These are phyloP conservation scores for Rhopilema esculentum DNA, from an alignment of 30 jellyfish, hydroid and myxozoan genomes.

Conservation along the genomic window DNA sequence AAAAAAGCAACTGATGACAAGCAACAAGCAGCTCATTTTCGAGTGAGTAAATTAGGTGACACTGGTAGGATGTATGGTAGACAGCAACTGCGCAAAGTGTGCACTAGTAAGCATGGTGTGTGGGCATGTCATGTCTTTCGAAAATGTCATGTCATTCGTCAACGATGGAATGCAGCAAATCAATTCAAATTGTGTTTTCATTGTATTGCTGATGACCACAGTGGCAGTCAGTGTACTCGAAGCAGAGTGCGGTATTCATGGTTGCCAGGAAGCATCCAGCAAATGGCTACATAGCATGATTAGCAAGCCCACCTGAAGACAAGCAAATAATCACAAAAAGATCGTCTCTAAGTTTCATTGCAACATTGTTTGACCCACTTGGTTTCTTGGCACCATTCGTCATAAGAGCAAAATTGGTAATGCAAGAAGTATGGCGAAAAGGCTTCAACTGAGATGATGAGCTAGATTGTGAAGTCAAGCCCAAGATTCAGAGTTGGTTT, in stretches of 20 bases:
- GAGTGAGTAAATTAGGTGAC: slow-evolving; percentile 17
- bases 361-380: slow-evolving; percentile 45
- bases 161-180: slow-evolving; percentile 49
- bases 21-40: not conserved
- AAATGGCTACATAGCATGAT: slow-evolving; percentile 21
- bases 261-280: slow-evolving; percentile 31
- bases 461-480: not conserved
- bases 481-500: too few relatives aligned
- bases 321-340: slow-evolving; percentile 22
- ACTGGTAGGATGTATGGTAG: slow-evolving; percentile 16
- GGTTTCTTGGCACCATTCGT: slow-evolving; percentile 36
- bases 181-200: slow-evolving; percentile 47
- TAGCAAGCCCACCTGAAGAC: slow-evolving; percentile 12
- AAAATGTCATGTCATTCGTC: not conserved
- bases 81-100: slow-evolving; percentile 41
- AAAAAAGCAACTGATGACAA: slow-evolving; percentile 18
- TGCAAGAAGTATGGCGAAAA: slow-evolving; percentile 26
- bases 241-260: slow-evolving; percentile 33
- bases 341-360: slow-evolving; percentile 3
- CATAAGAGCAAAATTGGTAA: slow-evolving; percentile 10
- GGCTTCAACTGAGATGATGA: slow-evolving; percentile 39
- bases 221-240: slow-evolving; percentile 19
- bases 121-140: slow-evolving; percentile 42
- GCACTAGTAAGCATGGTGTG: slow-evolving; percentile 22
- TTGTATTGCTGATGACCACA: slow-evolving; percentile 51